Evolutionary conservation across 2,113 vertebrate species (phyloP).

Genomic region (Chauna torquata): DNA sequence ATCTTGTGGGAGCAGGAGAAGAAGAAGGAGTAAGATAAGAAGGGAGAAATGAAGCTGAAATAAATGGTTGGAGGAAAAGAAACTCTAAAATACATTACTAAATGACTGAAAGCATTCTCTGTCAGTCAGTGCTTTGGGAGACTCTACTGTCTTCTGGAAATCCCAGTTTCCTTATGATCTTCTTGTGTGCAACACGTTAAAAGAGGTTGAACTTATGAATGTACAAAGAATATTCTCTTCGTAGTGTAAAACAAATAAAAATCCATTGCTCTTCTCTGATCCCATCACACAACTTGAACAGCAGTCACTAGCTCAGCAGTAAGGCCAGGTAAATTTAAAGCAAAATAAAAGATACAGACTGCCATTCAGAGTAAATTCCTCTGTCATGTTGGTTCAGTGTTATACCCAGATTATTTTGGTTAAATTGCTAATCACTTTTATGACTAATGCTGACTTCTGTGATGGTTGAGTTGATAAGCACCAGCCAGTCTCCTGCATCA

Average conservation of each 20-base stretch:
- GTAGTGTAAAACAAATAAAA: neutral
- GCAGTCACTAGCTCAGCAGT: neutral
- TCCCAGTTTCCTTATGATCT: neutral
- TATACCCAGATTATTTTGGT: neutral
- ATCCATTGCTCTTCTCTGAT: neutral
- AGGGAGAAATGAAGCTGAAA: neutral
- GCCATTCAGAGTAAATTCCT: neutral
- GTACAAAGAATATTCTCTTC: neutral
- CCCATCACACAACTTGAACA: neutral
- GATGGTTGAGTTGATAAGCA: neutral
- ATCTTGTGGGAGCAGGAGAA: neutral
- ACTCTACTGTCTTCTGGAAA: neutral
- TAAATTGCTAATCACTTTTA: neutral
- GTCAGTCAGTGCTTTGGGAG: neutral
- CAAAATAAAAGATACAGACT: neutral
- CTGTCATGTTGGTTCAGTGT: neutral
- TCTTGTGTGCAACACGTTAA: neutral
- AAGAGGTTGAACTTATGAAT: neutral
- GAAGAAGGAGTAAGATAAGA: neutral
- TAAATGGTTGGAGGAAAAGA: neutral
- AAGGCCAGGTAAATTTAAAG: neutral
- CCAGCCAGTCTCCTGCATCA: neutral
- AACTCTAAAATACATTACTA: neutral
- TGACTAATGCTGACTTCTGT: neutral
- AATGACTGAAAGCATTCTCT: neutral